Percentiles rank a stretch among this genome's conserved stretches.
Conservation (phyloP, 2,888 invertebrate genomes). For the Lacanobia oleracea region DNA sequence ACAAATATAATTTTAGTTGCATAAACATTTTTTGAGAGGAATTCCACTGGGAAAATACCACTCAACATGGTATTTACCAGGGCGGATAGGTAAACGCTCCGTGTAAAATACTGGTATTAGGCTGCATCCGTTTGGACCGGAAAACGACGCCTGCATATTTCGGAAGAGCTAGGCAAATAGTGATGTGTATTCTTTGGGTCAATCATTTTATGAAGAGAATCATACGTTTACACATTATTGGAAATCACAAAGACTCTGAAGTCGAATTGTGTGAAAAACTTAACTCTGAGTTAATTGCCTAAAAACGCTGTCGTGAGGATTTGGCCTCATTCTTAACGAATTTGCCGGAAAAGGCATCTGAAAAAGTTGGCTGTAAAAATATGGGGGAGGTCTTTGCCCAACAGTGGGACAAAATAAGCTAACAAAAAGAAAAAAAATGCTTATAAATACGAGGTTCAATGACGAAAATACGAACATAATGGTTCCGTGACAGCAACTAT, state of each 20-base stretch:
- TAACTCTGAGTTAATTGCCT: too few relatives aligned
- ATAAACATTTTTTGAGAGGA: background rate
- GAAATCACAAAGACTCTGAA: background rate
- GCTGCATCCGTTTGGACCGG: background rate
- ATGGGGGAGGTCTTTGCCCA: too few relatives aligned
- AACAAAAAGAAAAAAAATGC: too few relatives aligned
- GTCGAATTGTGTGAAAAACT: too few relatives aligned
- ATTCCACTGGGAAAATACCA: background rate
- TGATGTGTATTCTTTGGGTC: background rate
- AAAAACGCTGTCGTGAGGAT: too few relatives aligned
- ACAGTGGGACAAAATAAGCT: too few relatives aligned
- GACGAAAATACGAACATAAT: too few relatives aligned
- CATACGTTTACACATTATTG: background rate
- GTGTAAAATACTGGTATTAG: background rate
- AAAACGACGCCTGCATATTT: background rate
- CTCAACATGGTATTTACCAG: background rate
- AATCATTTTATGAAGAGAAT: background rate
- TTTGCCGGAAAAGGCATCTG: too few relatives aligned
- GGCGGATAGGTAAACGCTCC: background rate
- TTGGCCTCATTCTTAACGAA: too few relatives aligned
- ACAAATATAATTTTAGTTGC: background rate
- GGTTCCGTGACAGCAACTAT: too few relatives aligned
- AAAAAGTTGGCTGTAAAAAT: too few relatives aligned
- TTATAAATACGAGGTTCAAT: too few relatives aligned
- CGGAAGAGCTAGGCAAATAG: background rate